Evolutionary conservation across 1,140 invertebrate genomes (phyloP).

Genomic region (Drosophila tani): DNA sequence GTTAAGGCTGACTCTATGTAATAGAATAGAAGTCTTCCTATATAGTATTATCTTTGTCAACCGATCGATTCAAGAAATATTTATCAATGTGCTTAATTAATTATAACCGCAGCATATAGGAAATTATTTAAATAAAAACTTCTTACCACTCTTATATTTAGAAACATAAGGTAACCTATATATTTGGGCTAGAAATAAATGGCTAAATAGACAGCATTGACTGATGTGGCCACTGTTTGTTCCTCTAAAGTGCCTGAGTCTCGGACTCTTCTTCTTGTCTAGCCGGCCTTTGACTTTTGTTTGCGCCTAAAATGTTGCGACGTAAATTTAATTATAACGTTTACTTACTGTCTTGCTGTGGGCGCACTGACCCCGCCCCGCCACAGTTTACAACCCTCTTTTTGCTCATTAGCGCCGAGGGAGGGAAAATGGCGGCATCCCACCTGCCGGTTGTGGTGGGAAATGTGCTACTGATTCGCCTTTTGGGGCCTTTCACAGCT

Average conservation of each 20-base stretch:
- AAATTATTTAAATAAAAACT: background rate
- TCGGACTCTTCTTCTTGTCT: slow-evolving; percentile 21
- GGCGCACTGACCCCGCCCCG: background rate
- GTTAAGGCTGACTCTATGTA: too few relatives aligned
- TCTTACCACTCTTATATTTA: background rate
- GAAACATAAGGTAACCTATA: too few relatives aligned
- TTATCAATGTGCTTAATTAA: too few relatives aligned
- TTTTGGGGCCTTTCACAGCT: slow-evolving; percentile 8
- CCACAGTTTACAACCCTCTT: slow-evolving; percentile 5
- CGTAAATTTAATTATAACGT: slow-evolving; percentile 75
- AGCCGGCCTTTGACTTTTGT: slow-evolving; percentile 56
- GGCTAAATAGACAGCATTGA: background rate
- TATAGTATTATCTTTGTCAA: too few relatives aligned
- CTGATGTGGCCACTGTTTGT: slow-evolving; percentile 10
- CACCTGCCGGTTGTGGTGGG: slow-evolving; percentile 29
- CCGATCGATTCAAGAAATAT: too few relatives aligned
- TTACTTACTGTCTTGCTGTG: slow-evolving; percentile 54
- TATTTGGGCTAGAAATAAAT: background rate
- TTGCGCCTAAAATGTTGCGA: slow-evolving; percentile 54
- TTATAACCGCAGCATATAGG: too few relatives aligned
- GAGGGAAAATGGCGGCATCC: slow-evolving; percentile 5
- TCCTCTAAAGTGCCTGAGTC: slow-evolving; percentile 18
- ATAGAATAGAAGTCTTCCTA: too few relatives aligned
- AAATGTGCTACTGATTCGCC: slow-evolving; percentile 26
- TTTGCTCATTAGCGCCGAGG: slow-evolving; percentile 33